Evolutionary conservation across 2,888 invertebrate species (phyloP).

Genomic region (Chymomyza amoena): DNA sequence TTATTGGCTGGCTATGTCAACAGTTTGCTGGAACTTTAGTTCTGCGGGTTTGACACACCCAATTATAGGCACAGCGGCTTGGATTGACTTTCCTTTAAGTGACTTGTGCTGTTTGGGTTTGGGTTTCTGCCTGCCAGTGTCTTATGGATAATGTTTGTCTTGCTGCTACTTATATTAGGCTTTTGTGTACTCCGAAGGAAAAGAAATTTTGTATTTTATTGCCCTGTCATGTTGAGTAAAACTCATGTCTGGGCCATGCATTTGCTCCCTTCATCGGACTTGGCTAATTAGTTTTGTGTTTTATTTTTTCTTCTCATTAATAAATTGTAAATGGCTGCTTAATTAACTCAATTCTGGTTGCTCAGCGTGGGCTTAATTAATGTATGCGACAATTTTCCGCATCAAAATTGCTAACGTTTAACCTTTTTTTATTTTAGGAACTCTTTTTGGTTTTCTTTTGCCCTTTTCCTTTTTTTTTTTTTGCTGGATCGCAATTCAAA

Average conservation of each 20-base stretch:
- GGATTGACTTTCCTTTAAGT: background rate
- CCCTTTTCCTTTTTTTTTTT: background rate
- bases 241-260: background rate
- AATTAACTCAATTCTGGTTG: constrained; percentile 36
- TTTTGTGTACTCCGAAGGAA: background rate
- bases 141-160: constrained; percentile 30
- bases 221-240: background rate
- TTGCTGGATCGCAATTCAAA: background rate
- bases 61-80: constrained; percentile 5
- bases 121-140: background rate
- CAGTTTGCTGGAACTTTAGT: background rate
- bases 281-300: background rate
- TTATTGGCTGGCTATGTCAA: constrained; percentile 6
- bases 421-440: background rate
- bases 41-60: constrained; percentile 42
- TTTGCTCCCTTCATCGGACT: background rate
- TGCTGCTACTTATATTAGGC: constrained; percentile 6
- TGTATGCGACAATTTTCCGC: constrained; percentile 14
- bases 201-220: constrained; percentile 3
- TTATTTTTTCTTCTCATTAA: constrained; percentile 25
- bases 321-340: constrained; percentile 52
- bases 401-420: constrained; percentile 13
- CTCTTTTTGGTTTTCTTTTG: background rate
- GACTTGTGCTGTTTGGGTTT: constrained; percentile 17
- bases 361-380: constrained; percentile 45